Base-by-base conservation (phyloP, 2,888 invertebrate genomes). In the Ophion costatus region DNA sequence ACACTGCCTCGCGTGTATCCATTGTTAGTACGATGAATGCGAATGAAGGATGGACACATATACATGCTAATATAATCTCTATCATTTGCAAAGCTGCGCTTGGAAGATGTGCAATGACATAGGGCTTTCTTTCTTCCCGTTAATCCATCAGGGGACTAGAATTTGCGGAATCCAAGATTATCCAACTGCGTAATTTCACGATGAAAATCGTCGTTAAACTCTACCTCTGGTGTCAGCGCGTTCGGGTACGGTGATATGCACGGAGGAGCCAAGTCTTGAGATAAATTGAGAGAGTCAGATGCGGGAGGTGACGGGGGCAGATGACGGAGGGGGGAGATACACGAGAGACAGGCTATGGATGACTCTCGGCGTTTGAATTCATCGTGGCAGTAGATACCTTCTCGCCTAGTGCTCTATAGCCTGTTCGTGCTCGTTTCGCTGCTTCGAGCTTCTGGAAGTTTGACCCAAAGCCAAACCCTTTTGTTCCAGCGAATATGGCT, bases 391-490 rank as follows among this genome's bases (percentile, higher is more conserved):
- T 79, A 78, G 70, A 82, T 79, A 75, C 75, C 70, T 75, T 71
- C 75, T 82, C 77, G 81, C 78, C 82, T 71, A 79, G 75, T 84
- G 82, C 84, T 84, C 79, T 79, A 84, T 17, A 51, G 14, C 14
- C 51, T 66, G 57, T 5, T 80, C 79, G 57, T 76, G 79, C 76
- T 82, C 80, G 57, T 82, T 82, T 71, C 76, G 82, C 67, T 24
- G 82, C 82, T 80, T 67, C 66, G 70, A 74, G 71, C 76, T 74
- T 67, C 77, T 83, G 64, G 81, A 85, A 88, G 87, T 88, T 87
- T 88, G 89, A 91, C 90, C 90, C 80, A 90, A 89, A 90, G 88
- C 89, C 89, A 88, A 51, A 88, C 83, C 89, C 87, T 90, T 90
- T 89, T 89, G 89, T 89, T 89, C 88, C 74, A 77, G 57, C 71